A percentile compares a stretch with the other conserved stretches of the same genome.
Evolutionary conservation across 92 coral and sea anemone species (phyloP).

Genomic region (Porites divaricata): DNA sequence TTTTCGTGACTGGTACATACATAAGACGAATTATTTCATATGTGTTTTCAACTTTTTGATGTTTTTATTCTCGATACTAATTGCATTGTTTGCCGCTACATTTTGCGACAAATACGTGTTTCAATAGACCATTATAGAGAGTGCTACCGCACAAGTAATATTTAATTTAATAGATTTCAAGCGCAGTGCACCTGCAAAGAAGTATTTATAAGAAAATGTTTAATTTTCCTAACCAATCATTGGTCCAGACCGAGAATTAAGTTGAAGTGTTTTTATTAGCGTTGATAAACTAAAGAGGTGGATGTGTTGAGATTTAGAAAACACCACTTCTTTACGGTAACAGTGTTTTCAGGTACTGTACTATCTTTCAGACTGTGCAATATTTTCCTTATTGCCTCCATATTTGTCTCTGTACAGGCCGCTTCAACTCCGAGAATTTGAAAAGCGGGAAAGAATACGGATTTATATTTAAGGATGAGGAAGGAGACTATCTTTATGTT

Average conservation of each 20-base stretch:
- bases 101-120: not conserved
- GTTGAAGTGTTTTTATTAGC: conserved; percentile 15
- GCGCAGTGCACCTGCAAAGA: conserved; percentile 41
- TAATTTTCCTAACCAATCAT: conserved; percentile 23
- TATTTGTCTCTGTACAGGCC: not conserved
- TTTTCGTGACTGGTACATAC: not conserved
- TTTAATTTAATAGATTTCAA: conserved; percentile 38
- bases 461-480: conserved; percentile 6
- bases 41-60: conserved; percentile 4
- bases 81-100: not conserved
- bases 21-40: not conserved
- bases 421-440: not conserved
- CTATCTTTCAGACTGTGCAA: not conserved
- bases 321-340: not conserved
- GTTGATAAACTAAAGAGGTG: conserved; percentile 1
- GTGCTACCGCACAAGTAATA: conserved; percentile 12
- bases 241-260: conserved; percentile 6
- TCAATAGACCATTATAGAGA: conserved; percentile 21
- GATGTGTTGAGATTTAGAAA: not conserved
- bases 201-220: conserved; percentile 11
- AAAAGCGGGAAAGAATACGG: not conserved
- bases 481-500: conserved; percentile 10
- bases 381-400: not conserved
- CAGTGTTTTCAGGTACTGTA: not conserved
- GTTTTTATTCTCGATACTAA: not conserved